Percentiles rank a stretch among this genome's conserved stretches.
These are phyloP conservation scores for Neoarius graeffei DNA, from an alignment of 2,113 vertebrate species.

Conservation along the genomic window DNA sequence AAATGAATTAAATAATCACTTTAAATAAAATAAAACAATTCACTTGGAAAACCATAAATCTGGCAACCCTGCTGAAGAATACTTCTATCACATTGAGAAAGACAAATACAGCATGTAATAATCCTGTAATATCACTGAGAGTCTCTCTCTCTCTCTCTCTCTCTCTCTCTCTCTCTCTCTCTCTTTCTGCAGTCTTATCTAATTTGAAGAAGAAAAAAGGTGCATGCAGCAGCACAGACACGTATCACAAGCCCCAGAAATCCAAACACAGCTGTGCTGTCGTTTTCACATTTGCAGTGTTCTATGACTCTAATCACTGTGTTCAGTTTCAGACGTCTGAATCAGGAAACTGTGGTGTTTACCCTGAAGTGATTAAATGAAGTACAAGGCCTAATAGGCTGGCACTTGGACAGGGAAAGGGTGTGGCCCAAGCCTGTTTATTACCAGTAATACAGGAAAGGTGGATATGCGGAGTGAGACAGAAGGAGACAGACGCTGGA, in stretches of 20 bases:
- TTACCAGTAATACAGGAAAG: constrained; percentile 41
- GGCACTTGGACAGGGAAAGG: constrained; percentile 34
- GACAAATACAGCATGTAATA: background rate
- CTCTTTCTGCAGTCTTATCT: background rate
- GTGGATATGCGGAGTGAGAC: background rate
- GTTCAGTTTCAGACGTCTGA: background rate
- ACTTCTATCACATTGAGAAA: background rate
- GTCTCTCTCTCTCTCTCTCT: accelerated
- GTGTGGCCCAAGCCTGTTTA: constrained; percentile 60
- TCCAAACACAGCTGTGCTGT: background rate
- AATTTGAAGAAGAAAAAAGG: background rate
- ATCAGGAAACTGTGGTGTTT: background rate
- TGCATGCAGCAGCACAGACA: too few species aligned
- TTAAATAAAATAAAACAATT: background rate
- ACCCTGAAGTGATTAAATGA: background rate
- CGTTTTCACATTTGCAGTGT: background rate
- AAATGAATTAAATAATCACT: background rate
- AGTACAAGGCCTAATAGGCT: background rate
- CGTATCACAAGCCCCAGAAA: background rate
- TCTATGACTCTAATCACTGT: background rate
- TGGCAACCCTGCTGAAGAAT: background rate
- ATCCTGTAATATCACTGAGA: background rate
- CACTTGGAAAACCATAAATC: background rate
- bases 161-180: too few species aligned
- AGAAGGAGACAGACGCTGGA: background rate